Conservation (phyloP, 1,140 invertebrate genomes). For the Diachasma alloeum region DNA sequence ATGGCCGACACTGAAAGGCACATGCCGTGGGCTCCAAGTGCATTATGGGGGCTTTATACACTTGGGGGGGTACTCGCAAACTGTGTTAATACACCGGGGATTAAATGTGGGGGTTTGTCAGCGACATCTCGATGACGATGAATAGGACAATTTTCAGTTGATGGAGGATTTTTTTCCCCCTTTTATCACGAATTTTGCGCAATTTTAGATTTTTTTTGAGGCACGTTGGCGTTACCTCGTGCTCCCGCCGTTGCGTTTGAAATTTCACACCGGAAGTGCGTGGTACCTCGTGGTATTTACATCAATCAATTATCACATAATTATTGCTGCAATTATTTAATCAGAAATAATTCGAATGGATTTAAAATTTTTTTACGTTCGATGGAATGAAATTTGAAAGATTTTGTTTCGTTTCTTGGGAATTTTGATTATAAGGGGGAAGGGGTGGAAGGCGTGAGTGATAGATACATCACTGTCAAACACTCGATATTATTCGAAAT, state of each 20-base stretch:
- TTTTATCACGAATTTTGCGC: neutral
- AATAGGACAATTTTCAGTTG: neutral
- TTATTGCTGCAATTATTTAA: neutral
- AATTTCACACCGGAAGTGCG: constrained; percentile 4
- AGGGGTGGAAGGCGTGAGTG: no score
- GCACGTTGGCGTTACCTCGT: neutral
- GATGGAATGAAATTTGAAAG: no score
- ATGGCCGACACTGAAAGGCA: constrained; percentile 74
- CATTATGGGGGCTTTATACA: constrained; percentile 61
- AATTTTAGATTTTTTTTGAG: neutral
- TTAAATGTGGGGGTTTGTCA: neutral
- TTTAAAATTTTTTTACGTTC: neutral
- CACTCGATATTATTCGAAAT: no score
- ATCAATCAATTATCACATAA: neutral
- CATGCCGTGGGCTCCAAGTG: constrained; percentile 70
- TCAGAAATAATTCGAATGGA: neutral
- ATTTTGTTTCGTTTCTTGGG: neutral
- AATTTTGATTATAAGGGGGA: no score
- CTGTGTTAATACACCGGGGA: neutral
- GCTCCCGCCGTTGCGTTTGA: constrained; percentile 1
- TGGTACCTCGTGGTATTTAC: neutral
- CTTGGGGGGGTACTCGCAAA: constrained; percentile 19
- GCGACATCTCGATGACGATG: neutral
- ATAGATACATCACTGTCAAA: no score
- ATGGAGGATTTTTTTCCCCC: neutral